Base-by-base conservation (phyloP, 2,888 invertebrate genomes). In the Himalopsyche anomala region DNA sequence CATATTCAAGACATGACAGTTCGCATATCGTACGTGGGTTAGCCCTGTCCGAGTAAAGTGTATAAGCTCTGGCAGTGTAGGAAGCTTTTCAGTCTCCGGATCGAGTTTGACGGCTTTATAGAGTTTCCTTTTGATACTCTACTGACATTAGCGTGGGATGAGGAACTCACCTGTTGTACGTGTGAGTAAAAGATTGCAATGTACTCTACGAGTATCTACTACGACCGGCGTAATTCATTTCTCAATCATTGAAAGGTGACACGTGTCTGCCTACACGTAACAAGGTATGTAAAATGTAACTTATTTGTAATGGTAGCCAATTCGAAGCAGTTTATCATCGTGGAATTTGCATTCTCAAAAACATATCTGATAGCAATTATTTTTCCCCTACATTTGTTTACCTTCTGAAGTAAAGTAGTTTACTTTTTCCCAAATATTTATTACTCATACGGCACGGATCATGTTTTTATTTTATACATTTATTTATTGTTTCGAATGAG, bases 51-150 rank as follows among this genome's bases (percentile, higher is more conserved):
- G 15, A 2, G 15, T 36, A 36, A 15, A 28, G 74, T 74, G 19
- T 74, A 36, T 38, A 38, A 12, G 74, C 36, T 36, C 74, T 15
- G 74, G 74, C 38, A 38, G 74, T 74, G 74, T 74, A 74, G 74
- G 74, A 74, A 74, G 74, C 74, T 74, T 74, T 74, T 74, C 74
- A 74, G 74, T 28, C 74, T 74, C 38, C 74, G 38, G 69, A 74
- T 74, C 74, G 19, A 74, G 74, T 74, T 74, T 74, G 74, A 74
- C 74, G 74, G 36, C 74, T 74, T 74, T 74, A 74, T 74, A 74
- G 74, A 36, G 74, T 74, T 74, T 74, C 74, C 74, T 74, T 62
- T 74, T 74, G 74, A 74, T 74, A 74, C 36, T 74, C 74, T 36
- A 38, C 28, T 74, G 36, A 74, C 74, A 74, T 74, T 74, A 36